These are phyloP conservation scores for Bellardia bayeri DNA, from an alignment of 2,888 invertebrate genomes.

Conservation along the genomic window DNA sequence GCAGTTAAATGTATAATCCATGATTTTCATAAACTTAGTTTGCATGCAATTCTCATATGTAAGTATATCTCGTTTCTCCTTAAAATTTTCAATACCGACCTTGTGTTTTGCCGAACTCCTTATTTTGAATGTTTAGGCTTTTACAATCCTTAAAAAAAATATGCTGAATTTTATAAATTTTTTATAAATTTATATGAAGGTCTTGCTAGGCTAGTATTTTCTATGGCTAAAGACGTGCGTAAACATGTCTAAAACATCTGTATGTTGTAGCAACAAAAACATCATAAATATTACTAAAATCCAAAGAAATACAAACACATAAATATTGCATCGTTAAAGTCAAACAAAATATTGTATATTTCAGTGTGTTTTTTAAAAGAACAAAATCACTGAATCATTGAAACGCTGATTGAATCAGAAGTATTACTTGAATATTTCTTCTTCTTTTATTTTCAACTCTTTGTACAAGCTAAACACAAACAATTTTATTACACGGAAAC, in stretches of 20 bases:
- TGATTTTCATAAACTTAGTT: not conserved
- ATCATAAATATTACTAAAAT: conserved; percentile 74
- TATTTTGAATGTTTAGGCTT: conserved; percentile 13
- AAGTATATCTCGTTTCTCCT: not conserved
- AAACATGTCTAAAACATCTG: conserved; percentile 63
- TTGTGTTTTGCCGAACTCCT: conserved; percentile 26
- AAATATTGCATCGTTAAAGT: conserved; percentile 40
- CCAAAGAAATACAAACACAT: conserved; percentile 6
- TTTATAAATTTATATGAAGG: conserved; percentile 70
- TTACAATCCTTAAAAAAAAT: conserved; percentile 26
- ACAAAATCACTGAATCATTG: conserved; percentile 56
- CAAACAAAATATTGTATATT: conserved; percentile 24
- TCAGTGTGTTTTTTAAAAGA: conserved; percentile 5
- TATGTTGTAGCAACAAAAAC: conserved; percentile 67
- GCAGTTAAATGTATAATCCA: no score
- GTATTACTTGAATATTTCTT: conserved; percentile 50
- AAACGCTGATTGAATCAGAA: conserved; percentile 76
- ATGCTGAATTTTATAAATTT: conserved; percentile 73
- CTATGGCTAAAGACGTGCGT: conserved; percentile 63
- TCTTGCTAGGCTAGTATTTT: conserved; percentile 29
- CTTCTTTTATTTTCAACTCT: not conserved
- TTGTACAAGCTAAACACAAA: not conserved
- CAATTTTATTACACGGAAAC: conserved; percentile 40
- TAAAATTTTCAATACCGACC: conserved; percentile 16
- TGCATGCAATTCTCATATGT: not conserved